These are phyloP conservation scores for Hyposoter didymator DNA, from an alignment of 2,888 invertebrate genomes.

Conservation along the genomic window DNA sequence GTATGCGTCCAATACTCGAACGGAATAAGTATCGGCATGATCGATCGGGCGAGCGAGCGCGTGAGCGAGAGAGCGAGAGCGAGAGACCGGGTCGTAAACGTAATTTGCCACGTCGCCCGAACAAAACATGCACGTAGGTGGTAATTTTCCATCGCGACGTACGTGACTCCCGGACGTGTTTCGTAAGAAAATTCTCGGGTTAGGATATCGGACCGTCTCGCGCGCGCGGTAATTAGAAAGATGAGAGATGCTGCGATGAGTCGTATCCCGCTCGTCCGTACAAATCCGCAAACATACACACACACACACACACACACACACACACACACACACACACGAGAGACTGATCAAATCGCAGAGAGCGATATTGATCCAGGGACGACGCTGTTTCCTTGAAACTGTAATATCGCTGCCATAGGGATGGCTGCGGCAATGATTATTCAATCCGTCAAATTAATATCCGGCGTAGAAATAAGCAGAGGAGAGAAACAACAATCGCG, in stretches of 20 bases:
- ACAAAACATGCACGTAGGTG: constrained; percentile 61
- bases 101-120: constrained; percentile 67
- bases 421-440: background rate
- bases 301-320: too few species aligned
- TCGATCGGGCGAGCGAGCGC: constrained; percentile 28
- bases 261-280: background rate
- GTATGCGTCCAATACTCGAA: constrained; percentile 28
- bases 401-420: background rate
- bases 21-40: constrained; percentile 54
- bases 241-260: constrained; percentile 42
- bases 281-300: background rate
- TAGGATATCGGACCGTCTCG: constrained; percentile 24
- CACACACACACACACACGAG: too few species aligned
- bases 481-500: background rate
- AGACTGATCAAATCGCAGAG: background rate
- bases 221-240: constrained; percentile 51
- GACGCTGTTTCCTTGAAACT: constrained; percentile 5
- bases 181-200: constrained; percentile 60
- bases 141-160: constrained; percentile 68
- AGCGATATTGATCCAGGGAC: constrained; percentile 12
- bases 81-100: constrained; percentile 54
- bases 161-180: constrained; percentile 57
- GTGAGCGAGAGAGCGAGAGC: constrained; percentile 11
- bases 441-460: constrained; percentile 1
- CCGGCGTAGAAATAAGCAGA: background rate